These are phyloP conservation scores for Caprella mutica DNA, from an alignment of 2,888 invertebrate species.

Conservation along the genomic window DNA sequence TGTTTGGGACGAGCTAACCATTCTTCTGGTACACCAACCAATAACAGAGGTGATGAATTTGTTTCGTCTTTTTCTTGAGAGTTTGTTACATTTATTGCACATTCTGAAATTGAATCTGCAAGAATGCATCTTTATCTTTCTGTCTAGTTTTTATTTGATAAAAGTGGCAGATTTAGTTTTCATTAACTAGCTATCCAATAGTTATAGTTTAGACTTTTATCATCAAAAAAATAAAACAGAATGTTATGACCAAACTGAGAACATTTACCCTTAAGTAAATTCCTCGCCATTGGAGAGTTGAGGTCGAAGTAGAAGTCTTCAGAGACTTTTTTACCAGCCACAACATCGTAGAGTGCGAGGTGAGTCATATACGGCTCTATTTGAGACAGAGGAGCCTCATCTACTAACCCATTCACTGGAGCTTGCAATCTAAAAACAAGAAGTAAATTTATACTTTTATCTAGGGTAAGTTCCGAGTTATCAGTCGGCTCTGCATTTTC, in stretches of 20 bases:
- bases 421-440: constrained; percentile 79
- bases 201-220: too few species aligned
- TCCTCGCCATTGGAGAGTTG: constrained; percentile 59
- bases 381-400: constrained; percentile 43
- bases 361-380: constrained; percentile 90
- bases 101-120: too few species aligned
- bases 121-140: too few species aligned
- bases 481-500: too few species aligned
- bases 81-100: constrained; percentile 42
- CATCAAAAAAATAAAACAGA: too few species aligned
- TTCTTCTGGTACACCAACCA: constrained; percentile 59
- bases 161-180: too few species aligned
- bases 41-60: constrained; percentile 49
- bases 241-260: too few species aligned
- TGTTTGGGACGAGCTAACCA: constrained; percentile 59
- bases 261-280: constrained; percentile 49
- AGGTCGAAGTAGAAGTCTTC: constrained; percentile 87
- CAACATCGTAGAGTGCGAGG: constrained; percentile 78
- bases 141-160: too few species aligned
- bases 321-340: constrained; percentile 71
- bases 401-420: constrained; percentile 56
- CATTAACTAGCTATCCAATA: too few species aligned
- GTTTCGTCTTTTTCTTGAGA: constrained; percentile 44
- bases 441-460: too few species aligned
- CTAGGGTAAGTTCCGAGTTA: too few species aligned